These are phyloP conservation scores for Esox niger DNA, from an alignment of 2,113 vertebrate species.

Conservation along the genomic window DNA sequence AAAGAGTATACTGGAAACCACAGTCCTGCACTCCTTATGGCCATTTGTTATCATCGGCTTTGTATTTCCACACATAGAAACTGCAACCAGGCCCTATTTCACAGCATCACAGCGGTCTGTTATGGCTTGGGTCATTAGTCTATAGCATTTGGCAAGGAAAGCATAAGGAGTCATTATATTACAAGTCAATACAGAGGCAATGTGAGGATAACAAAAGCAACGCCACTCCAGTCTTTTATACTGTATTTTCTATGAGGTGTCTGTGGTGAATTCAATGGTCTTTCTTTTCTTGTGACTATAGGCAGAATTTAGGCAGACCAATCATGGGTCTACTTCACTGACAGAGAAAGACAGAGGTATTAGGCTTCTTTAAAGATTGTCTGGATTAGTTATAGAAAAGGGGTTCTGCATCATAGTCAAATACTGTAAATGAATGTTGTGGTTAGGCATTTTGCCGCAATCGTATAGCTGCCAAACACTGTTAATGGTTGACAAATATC, in stretches of 20 bases:
- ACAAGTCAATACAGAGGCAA: constrained; percentile 73
- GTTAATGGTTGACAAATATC: too few species aligned
- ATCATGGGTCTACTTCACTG: not conserved
- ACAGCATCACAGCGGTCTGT: not conserved
- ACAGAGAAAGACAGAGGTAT: too few species aligned
- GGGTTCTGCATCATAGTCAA: too few species aligned
- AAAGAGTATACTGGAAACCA: not conserved
- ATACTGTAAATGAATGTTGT: too few species aligned
- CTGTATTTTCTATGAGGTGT: constrained; percentile 38
- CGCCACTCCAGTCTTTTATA: constrained; percentile 59
- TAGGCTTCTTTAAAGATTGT: too few species aligned
- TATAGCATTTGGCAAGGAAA: constrained; percentile 4
- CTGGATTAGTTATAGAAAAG: too few species aligned
- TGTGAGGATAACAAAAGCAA: constrained; percentile 70
- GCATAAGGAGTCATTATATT: constrained; percentile 53
- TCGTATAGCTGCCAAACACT: too few species aligned
- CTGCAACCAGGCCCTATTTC: not conserved
- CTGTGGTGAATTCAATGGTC: not conserved
- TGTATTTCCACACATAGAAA: not conserved
- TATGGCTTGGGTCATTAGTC: constrained; percentile 31
- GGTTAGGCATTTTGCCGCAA: too few species aligned
- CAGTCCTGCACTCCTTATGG: too few species aligned
- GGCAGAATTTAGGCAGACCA: not conserved
- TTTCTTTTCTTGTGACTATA: not conserved
- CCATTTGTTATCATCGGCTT: not conserved